phyloP scores from a whole-genome alignment of 2,113 vertebrate species.

The Tricholaema leucomelas region DNA sequence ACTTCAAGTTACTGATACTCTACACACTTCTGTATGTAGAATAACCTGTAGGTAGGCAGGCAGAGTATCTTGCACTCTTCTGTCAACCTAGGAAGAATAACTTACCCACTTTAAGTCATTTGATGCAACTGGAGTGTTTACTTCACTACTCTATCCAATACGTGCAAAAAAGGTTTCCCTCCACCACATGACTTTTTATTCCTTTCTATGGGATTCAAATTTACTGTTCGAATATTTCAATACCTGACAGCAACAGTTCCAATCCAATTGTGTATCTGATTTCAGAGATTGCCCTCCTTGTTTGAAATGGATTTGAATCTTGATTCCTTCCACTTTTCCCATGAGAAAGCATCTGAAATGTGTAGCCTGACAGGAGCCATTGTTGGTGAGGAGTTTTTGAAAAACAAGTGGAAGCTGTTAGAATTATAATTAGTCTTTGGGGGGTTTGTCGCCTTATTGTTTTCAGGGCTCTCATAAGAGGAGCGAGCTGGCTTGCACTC shows the following conservation, averaged over 20 bases:
- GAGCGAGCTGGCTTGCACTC: not conserved
- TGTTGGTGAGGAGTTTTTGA: not conserved
- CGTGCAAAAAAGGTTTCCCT: not conserved
- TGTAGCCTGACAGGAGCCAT: not conserved
- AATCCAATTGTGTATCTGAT: not conserved
- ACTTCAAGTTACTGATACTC: not conserved
- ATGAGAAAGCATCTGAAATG: not conserved
- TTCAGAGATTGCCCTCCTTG: not conserved
- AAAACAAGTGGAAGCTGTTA: not conserved
- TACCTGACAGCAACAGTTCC: not conserved
- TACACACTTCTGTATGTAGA: not conserved
- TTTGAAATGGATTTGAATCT: conserved; percentile 24
- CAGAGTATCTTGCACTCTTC: not conserved
- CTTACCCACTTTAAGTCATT: not conserved
- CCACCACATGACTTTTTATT: not conserved
- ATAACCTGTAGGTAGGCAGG: no score
- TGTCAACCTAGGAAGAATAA: not conserved
- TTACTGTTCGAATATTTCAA: not conserved
- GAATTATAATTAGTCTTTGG: not conserved
- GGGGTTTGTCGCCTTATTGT: not conserved
- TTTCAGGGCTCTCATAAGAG: not conserved
- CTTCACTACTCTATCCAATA: not conserved
- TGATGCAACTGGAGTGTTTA: not conserved
- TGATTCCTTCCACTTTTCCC: not conserved
- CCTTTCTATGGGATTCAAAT: not conserved